Evolutionary conservation across 2,797 vertebrate genomes (phyloP).

Genomic region (Bovichtus variegatus): DNA sequence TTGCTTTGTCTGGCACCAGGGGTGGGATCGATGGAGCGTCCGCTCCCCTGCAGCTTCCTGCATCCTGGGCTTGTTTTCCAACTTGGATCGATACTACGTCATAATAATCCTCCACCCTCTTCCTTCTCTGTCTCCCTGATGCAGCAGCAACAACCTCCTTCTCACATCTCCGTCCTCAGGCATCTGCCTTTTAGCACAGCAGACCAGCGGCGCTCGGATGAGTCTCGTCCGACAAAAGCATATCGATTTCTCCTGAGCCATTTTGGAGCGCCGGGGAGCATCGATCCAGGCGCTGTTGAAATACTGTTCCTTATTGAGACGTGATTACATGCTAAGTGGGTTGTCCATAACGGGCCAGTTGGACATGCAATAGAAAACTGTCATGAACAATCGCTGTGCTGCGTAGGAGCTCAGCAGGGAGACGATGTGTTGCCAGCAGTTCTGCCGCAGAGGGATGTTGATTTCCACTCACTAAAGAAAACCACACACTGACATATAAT

Average conservation of each 20-base stretch:
- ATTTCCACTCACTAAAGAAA: constrained; percentile 5
- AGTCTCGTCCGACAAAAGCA: constrained; percentile 44
- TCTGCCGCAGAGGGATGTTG: constrained; percentile 13
- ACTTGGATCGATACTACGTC: constrained; percentile 60
- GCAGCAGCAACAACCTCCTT: constrained; percentile 30
- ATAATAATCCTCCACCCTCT: constrained; percentile 43
- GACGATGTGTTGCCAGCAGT: constrained; percentile 9
- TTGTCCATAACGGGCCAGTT: constrained; percentile 47
- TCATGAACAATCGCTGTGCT: constrained; percentile 3
- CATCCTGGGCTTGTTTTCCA: constrained; percentile 53
- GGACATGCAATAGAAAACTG: constrained; percentile 35
- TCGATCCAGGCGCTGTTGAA: constrained; percentile 54
- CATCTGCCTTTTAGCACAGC: constrained; percentile 49
- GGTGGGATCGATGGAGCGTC: constrained; percentile 50
- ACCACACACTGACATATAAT: background rate
- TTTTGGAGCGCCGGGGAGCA: constrained; percentile 17
- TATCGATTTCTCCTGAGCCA: constrained; percentile 54
- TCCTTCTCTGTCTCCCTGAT: constrained; percentile 25
- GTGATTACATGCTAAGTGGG: constrained; percentile 55
- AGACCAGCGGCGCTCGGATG: background rate
- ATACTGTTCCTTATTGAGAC: constrained; percentile 62
- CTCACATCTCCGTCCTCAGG: constrained; percentile 39
- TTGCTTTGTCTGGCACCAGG: constrained; percentile 45
- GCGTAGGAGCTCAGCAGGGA: background rate
- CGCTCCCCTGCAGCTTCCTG: constrained; percentile 52